These are phyloP conservation scores for Camponotus vicinus DNA, from an alignment of 1,140 invertebrate species.

Conservation along the genomic window DNA sequence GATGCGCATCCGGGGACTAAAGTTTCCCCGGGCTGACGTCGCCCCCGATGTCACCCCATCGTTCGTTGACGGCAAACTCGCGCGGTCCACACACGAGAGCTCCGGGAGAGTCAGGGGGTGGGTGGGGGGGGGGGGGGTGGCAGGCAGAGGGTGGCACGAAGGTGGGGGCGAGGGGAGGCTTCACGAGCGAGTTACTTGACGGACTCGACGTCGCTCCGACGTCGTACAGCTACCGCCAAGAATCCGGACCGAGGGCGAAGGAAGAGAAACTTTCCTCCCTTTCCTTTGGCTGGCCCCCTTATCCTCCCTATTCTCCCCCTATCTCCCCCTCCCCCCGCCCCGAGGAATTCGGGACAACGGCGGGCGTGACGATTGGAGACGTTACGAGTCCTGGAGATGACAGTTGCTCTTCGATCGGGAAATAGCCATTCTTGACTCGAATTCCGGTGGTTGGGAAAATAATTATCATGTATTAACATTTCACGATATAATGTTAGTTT, in stretches of 20 bases:
- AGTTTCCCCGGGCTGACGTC: slow-evolving; percentile 77
- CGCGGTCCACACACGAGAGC: slow-evolving; percentile 80
- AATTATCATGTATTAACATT: neutral
- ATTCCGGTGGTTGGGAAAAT: neutral
- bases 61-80: slow-evolving; percentile 79
- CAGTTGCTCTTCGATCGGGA: neutral
- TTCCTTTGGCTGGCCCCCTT: neutral
- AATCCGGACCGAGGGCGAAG: slow-evolving; percentile 46
- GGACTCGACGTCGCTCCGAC: slow-evolving; percentile 78
- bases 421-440: neutral
- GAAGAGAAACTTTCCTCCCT: slow-evolving; percentile 31
- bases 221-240: slow-evolving; percentile 69
- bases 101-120: neutral
- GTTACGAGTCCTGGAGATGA: neutral
- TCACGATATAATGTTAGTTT: neutral
- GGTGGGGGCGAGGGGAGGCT: neutral
- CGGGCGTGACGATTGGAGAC: slow-evolving; percentile 13
- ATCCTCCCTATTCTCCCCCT: no score
- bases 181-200: slow-evolving; percentile 80
- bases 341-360: slow-evolving; percentile 46
- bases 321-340: neutral
- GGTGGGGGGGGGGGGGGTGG: neutral
- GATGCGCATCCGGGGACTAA: slow-evolving; percentile 76
- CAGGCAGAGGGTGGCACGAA: no score
- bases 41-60: slow-evolving; percentile 47